A percentile compares a stretch with the other conserved stretches of the same genome.
Conservation (phyloP, 2,888 invertebrate species). For the Papilio gigon region DNA sequence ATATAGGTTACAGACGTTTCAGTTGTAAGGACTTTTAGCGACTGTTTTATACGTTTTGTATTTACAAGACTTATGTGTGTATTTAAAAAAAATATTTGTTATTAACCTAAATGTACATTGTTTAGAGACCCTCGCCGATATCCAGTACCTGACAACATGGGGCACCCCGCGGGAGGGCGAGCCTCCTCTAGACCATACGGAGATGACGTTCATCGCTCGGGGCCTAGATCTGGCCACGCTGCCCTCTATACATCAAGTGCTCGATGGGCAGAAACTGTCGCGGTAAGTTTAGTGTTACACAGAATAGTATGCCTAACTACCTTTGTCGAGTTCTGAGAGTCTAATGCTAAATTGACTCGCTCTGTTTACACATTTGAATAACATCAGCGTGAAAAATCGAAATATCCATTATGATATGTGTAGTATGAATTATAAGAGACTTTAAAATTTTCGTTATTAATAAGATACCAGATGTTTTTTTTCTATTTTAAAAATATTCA, state of each 20-base stretch:
- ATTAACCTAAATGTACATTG: slow-evolving; percentile 28
- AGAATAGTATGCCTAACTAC: not conserved
- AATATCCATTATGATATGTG: too few species aligned
- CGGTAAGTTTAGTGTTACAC: slow-evolving; percentile 59
- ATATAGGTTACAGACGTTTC: too few species aligned
- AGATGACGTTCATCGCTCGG: slow-evolving; percentile 90
- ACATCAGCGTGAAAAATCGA: slow-evolving; percentile 1
- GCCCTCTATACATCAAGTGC: slow-evolving; percentile 93
- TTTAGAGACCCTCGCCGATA: slow-evolving; percentile 26
- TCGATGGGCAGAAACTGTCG: slow-evolving; percentile 87
- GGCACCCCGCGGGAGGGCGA: slow-evolving; percentile 53
- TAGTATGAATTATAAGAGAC: too few species aligned
- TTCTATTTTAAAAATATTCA: too few species aligned
- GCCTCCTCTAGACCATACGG: slow-evolving; percentile 68
- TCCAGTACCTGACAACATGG: slow-evolving; percentile 30
- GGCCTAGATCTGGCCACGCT: slow-evolving; percentile 94
- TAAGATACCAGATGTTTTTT: too few species aligned
- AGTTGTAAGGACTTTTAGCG: too few species aligned
- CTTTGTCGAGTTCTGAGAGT: not conserved
- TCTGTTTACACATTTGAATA: not conserved
- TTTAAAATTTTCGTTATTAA: too few species aligned
- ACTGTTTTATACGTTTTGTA: too few species aligned
- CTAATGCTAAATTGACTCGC: not conserved
- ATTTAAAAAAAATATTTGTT: not conserved
- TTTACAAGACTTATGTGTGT: too few species aligned